Evolutionary conservation across 2,797 vertebrate species (phyloP).

Genomic region (Notolabrus celidotus): DNA sequence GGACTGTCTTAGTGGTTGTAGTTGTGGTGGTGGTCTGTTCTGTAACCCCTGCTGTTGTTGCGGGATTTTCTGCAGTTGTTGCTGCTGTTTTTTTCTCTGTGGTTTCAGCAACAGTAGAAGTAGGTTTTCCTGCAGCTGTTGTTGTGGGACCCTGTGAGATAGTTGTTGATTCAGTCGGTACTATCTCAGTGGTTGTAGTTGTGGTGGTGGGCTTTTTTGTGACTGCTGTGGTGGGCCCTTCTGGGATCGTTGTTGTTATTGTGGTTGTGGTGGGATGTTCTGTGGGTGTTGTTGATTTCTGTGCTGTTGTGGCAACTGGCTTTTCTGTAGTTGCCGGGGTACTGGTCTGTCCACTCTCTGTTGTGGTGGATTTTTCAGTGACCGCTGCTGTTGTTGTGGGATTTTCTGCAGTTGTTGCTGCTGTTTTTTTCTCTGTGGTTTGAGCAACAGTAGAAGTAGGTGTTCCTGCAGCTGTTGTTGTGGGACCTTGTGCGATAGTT

Average conservation of each 20-base stretch:
- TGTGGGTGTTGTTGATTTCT: neutral
- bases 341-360: neutral
- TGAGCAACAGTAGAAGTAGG: too few relatives aligned
- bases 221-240: neutral
- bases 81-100: neutral
- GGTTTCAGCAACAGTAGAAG: too few relatives aligned
- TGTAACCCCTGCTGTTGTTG: neutral
- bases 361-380: neutral
- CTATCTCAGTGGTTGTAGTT: neutral
- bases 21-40: neutral
- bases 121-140: neutral
- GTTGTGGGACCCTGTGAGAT: neutral
- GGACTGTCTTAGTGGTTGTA: too few relatives aligned
- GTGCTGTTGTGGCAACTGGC: neutral
- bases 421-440: too few relatives aligned
- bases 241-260: neutral
- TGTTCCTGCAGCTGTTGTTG: too few relatives aligned
- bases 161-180: neutral
- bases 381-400: neutral
- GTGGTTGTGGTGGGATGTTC: neutral
- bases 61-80: neutral
- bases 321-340: rapidly evolving
- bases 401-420: too few relatives aligned
- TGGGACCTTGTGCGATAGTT: too few relatives aligned
- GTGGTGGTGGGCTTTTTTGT: neutral